Base-by-base conservation (phyloP, 92 coral and sea anemone species). In the Parazoanthus darwini region DNA sequence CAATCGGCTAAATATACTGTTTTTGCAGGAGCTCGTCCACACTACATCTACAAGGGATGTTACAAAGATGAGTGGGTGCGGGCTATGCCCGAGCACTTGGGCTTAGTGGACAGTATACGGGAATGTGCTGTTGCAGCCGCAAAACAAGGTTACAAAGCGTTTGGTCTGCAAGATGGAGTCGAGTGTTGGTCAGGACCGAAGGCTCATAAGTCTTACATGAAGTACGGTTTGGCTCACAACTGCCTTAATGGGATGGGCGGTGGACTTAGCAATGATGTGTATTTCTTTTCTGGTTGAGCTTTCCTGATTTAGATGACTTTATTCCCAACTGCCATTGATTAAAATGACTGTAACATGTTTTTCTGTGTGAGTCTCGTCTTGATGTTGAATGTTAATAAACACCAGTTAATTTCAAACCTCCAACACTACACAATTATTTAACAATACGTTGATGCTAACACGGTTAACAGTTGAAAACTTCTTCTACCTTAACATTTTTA, bases 181-280 rank as follows among this genome's bases (percentile, higher is more conserved):
- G 78, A 74, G 46, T 74, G 78, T 74, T 74, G 78, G 78, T 74
- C 78, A 23, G 78, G 78, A 74, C 48, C 78, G 48, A 48, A 8
- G 46, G 78, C 78, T 3, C 78, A 74, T 37, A 23, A 74, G 43
- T 37, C 78, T 2, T 74, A 14, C 42, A 74, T 37, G 18, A 74
- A 74, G 37, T 74, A 74, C 25, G 78, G 78, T 20, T 74, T 20
- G 9, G 39, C 78, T 74, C 23, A 13, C 78, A 42, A 22, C 42
- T 74, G 78, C 8, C 8, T 5, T 10, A 37, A 74, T 18, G 78
- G 78, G n/a, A 36, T 74, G 78, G 78, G 78, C 22, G 78, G 78
- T 36, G 2, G 15, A 42, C 43, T 74, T 5, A 42, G 44, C 22
- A 74, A 74, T 74, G 78, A 74, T 25, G 78, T 74, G 46, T 74